These are phyloP conservation scores for Poeciliopsis paucimaculata DNA, from an alignment of 2,797 vertebrate genomes.

Conservation along the genomic window DNA sequence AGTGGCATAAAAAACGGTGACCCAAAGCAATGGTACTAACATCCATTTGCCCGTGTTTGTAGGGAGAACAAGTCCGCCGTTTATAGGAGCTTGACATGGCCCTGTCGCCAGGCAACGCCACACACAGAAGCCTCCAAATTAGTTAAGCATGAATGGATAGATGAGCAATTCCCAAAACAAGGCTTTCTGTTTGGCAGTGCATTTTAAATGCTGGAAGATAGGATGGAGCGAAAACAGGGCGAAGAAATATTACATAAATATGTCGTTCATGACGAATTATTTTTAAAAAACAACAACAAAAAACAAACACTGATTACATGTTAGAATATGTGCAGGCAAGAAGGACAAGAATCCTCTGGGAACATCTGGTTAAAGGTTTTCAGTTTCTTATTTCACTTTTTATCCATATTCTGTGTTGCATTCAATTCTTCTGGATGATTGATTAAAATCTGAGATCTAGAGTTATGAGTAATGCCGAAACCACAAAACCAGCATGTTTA, in stretches of 20 bases:
- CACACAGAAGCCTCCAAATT: constrained; percentile 54
- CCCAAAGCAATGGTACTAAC: constrained; percentile 31
- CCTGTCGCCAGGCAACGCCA: constrained; percentile 60
- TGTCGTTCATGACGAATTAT: not conserved
- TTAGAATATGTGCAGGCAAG: not conserved
- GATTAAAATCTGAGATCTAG: not conserved
- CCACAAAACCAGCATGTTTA: not conserved
- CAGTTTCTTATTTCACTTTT: not conserved
- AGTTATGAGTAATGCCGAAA: not conserved
- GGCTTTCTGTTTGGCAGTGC: constrained; percentile 32
- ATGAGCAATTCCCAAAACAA: constrained; percentile 59
- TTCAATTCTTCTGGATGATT: not conserved
- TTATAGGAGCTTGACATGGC: constrained; percentile 55
- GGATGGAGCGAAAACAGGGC: constrained; percentile 10
- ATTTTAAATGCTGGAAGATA: constrained; percentile 36
- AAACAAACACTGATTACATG: not conserved
- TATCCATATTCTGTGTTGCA: not conserved
- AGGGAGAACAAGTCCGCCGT: constrained; percentile 50
- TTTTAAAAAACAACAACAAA: not conserved
- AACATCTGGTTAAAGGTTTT: not conserved
- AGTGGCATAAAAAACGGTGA: constrained; percentile 27
- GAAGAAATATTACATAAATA: constrained; percentile 19
- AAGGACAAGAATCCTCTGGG: not conserved
- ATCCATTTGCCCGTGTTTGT: constrained; percentile 51
- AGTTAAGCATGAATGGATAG: constrained; percentile 59